Base-by-base conservation (phyloP, 2,797 vertebrate genomes). In the Chloroceryle amazona region DNA sequence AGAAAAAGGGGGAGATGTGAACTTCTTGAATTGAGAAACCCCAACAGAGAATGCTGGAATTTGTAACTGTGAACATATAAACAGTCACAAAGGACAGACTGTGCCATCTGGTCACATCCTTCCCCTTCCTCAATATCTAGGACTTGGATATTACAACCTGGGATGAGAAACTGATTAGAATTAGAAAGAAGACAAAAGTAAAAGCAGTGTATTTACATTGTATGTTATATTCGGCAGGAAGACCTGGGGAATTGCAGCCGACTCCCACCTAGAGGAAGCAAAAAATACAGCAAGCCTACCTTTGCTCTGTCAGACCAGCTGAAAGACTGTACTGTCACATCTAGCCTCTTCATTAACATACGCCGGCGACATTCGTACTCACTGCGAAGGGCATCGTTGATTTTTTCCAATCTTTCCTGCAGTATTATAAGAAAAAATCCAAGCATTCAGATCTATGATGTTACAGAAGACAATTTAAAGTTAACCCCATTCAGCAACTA, bases 271-370 rank as follows among this genome's bases (percentile, higher is more conserved):
- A 93, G 74, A 97, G 96, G 95, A 93, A 91, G 57, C 42, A 83
- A 49, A 29, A 13, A 80, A 85, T 25, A 94, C n/a, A 73, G 76
- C 94, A 92, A 80, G 55, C 96, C 39, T 97, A 98, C 99, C 99
- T 99, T 99, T 39, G 99, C 99, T 98, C 98, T 98, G 63, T 99
- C 99, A 10, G 99, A 99, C 99, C 99, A 99, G 10, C 99, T 98
- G 52, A 99, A 99, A 6, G 99, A 99, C 97, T 99, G 99, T 37
- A 99, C 98, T 0, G 99, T 99, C 84, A 99, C 99, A 57, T 99
- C 99, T 26, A 99, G 98, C 2, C 99, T 98, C 76, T 99, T 99
- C 97, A 99, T 99, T 96, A 99, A 95, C 99, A 99, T 99, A 87
- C 99, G 98, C 31, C 99, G 98, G 8, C 99, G 99, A 95, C 99